phyloP scores from a whole-genome alignment of 1,140 invertebrate genomes.

The Pachyrhynchus sulphureomaculatus region DNA sequence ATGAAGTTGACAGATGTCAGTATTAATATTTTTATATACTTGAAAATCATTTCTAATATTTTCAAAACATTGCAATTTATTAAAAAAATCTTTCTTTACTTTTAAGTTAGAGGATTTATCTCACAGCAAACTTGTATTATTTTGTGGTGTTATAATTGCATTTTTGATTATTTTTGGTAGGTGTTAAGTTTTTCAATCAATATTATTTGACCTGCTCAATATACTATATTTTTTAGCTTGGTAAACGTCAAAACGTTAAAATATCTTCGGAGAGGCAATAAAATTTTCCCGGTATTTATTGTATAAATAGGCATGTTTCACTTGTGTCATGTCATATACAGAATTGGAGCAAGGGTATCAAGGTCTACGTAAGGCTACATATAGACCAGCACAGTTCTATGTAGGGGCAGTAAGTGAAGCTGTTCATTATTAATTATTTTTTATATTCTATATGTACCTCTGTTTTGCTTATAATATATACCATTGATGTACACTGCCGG shows the following conservation, averaged over 20 bases:
- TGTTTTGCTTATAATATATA: constrained; percentile 4
- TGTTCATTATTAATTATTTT: constrained; percentile 6
- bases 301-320: constrained; percentile 26
- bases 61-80: too few relatives aligned
- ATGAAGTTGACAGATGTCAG: too few relatives aligned
- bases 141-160: too few relatives aligned
- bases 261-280: background rate
- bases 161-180: too few relatives aligned
- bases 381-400: constrained; percentile 60
- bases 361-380: constrained; percentile 67
- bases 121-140: too few relatives aligned
- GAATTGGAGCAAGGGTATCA: constrained; percentile 88
- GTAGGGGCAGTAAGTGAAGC: constrained; percentile 48
- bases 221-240: background rate
- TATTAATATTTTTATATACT: too few relatives aligned
- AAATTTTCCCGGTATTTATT: background rate
- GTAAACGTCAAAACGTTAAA: background rate
- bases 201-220: constrained; percentile 38
- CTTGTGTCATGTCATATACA: constrained; percentile 76
- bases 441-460: background rate
- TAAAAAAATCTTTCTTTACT: too few relatives aligned
- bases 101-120: too few relatives aligned
- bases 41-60: too few relatives aligned
- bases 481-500: constrained; percentile 6
- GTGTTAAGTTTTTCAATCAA: constrained; percentile 22